phyloP scores from a whole-genome alignment of 2,888 invertebrate genomes.

The Marasmarcha lunaedactyla region DNA sequence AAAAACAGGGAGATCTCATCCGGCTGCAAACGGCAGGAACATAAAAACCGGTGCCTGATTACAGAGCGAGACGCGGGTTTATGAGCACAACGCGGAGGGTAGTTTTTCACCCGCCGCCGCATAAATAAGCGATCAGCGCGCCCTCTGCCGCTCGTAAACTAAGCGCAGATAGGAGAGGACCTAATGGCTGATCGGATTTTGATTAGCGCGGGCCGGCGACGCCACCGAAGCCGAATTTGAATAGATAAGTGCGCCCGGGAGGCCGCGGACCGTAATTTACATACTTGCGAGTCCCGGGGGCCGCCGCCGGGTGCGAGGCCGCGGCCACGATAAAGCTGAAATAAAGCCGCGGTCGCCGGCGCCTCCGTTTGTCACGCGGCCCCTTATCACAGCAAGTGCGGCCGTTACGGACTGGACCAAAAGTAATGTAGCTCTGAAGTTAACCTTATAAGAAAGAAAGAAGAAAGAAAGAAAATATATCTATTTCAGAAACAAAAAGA shows the following conservation, averaged over 20 bases:
- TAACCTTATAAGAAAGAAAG: too few species aligned
- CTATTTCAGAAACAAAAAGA: too few species aligned
- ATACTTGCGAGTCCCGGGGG: slow-evolving; percentile 68
- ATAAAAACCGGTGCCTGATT: slow-evolving; percentile 63
- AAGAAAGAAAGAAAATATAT: too few species aligned
- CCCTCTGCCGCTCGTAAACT: slow-evolving; percentile 57
- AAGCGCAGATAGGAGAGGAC: slow-evolving; percentile 67
- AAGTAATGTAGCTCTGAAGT: too few species aligned
- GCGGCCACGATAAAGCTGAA: slow-evolving; percentile 67
- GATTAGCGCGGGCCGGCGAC: slow-evolving; percentile 67
- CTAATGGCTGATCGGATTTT: slow-evolving; percentile 71
- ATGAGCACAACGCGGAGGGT: slow-evolving; percentile 50
- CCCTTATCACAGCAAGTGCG: slow-evolving; percentile 50
- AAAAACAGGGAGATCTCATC: slow-evolving; percentile 56
- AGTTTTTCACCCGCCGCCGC: slow-evolving; percentile 63
- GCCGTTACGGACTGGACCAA: too few species aligned
- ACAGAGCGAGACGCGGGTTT: slow-evolving; percentile 45
- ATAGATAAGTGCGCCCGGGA: slow-evolving; percentile 69
- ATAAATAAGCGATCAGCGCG: slow-evolving; percentile 62
- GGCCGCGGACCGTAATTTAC: slow-evolving; percentile 69
- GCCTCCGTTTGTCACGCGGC: slow-evolving; percentile 49
- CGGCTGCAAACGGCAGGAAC: slow-evolving; percentile 51
- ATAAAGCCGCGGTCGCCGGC: slow-evolving; percentile 63
- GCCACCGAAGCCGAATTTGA: slow-evolving; percentile 64
- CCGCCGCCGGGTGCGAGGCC: slow-evolving; percentile 58